phyloP scores from a whole-genome alignment of 2,888 invertebrate genomes.

The Syritta pipiens region DNA sequence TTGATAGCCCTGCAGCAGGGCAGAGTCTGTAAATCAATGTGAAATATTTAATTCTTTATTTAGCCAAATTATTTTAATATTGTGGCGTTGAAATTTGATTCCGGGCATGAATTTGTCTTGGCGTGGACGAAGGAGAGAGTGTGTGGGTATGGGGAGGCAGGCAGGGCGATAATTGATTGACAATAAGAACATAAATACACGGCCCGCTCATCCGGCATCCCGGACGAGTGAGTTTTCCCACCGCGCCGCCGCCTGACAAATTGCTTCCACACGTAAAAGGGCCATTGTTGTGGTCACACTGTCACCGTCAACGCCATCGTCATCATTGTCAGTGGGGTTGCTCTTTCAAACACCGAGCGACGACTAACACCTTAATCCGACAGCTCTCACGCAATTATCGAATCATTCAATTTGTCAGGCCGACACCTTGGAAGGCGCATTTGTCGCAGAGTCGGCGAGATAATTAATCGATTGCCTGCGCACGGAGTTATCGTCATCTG shows the following conservation, averaged over 20 bases:
- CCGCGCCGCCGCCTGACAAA: conserved; percentile 55
- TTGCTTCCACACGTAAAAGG: conserved; percentile 57
- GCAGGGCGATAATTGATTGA: conserved; percentile 61
- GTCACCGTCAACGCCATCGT: conserved; percentile 31
- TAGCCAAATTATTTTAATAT: conserved; percentile 69
- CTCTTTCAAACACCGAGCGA: not conserved
- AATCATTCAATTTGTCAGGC: conserved; percentile 71
- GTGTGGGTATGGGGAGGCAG: conserved; percentile 4
- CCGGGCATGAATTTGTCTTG: conserved; percentile 50
- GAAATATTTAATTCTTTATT: conserved; percentile 70
- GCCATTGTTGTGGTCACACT: conserved; percentile 61
- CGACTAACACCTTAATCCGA: conserved; percentile 64
- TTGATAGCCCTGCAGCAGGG: conserved; percentile 63
- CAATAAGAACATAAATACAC: conserved; percentile 58
- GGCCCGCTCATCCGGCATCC: conserved; percentile 37
- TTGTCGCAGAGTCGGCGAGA: conserved; percentile 58
- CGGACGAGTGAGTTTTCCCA: conserved; percentile 48
- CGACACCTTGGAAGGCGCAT: conserved; percentile 66
- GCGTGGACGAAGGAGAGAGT: not conserved
- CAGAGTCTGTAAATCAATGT: conserved; percentile 62
- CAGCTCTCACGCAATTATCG: conserved; percentile 70
- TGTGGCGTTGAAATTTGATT: conserved; percentile 69
- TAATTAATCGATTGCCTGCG: conserved; percentile 58
- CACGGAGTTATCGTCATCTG: conserved; percentile 43
- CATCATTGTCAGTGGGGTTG: conserved; percentile 1